phyloP scores from a whole-genome alignment of 2,888 invertebrate genomes.

The Teleiodes luculella region DNA sequence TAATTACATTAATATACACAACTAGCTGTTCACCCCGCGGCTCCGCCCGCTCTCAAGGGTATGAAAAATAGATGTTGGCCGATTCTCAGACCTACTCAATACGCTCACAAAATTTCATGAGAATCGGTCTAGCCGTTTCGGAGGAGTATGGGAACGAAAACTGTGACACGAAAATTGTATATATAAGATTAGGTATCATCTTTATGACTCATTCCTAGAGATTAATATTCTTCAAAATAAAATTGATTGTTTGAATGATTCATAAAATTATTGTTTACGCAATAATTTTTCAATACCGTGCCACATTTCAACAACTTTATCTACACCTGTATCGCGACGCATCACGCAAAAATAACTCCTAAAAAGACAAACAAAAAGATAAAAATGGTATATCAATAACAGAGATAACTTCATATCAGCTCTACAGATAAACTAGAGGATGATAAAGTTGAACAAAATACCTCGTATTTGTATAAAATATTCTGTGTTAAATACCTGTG shows the following conservation, averaged over 20 bases:
- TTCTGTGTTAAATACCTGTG: not conserved
- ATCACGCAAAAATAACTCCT: not conserved
- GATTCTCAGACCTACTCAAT: too few relatives aligned
- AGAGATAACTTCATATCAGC: conserved; percentile 1
- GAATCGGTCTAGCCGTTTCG: too few relatives aligned
- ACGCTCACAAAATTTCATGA: too few relatives aligned
- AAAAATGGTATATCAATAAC: not conserved
- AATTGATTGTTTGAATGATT: not conserved
- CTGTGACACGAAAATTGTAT: too few relatives aligned
- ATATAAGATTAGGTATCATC: too few relatives aligned
- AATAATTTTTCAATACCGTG: not conserved
- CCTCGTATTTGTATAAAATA: conserved; percentile 8
- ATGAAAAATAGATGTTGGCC: too few relatives aligned
- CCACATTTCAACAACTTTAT: conserved; percentile 6
- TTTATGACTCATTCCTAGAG: too few relatives aligned
- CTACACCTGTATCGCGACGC: not conserved
- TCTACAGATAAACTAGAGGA: conserved; percentile 11
- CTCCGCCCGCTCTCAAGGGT: too few relatives aligned
- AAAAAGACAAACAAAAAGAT: not conserved
- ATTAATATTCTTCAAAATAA: too few relatives aligned
- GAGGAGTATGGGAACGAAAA: too few relatives aligned
- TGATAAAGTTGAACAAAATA: conserved; percentile 9
- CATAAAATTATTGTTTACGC: not conserved
- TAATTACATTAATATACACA: too few relatives aligned
- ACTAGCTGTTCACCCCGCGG: too few relatives aligned